phyloP scores from a whole-genome alignment of 2,888 invertebrate species.

The Nephrotoma flavescens region DNA sequence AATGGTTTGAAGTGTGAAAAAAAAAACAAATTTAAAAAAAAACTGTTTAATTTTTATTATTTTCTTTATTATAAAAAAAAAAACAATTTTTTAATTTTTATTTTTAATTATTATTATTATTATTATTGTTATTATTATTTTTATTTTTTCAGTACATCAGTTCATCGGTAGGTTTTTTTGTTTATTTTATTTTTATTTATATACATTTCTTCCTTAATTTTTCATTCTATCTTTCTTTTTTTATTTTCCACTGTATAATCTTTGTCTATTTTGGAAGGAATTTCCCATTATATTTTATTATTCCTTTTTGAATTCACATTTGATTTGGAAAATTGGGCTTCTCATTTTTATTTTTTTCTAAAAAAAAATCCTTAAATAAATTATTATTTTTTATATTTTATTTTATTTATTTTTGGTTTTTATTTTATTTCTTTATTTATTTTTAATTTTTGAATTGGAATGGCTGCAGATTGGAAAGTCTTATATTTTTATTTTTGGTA shows the following conservation, averaged over 20 bases:
- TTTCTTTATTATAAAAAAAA: neutral
- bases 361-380: neutral
- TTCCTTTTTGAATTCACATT: neutral
- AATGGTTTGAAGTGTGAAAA: neutral
- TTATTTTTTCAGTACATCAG: slow-evolving; percentile 4
- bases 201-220: neutral
- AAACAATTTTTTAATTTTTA: slow-evolving; percentile 1
- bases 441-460: neutral
- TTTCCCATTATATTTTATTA: neutral
- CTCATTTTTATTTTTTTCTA: neutral
- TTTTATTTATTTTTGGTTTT: neutral
- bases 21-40: neutral
- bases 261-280: neutral
- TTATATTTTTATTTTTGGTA: neutral
- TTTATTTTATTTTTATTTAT: slow-evolving; percentile 3
- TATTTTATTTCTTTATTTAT: neutral
- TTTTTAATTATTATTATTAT: slow-evolving; percentile 2
- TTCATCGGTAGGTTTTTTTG: slow-evolving; percentile 4
- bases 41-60: neutral
- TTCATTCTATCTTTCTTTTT: neutral
- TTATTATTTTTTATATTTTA: neutral
- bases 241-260: neutral
- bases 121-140: neutral
- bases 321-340: neutral
- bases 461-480: neutral